Conservation (phyloP, 2,888 invertebrate species). For the Athetis lepigone region DNA sequence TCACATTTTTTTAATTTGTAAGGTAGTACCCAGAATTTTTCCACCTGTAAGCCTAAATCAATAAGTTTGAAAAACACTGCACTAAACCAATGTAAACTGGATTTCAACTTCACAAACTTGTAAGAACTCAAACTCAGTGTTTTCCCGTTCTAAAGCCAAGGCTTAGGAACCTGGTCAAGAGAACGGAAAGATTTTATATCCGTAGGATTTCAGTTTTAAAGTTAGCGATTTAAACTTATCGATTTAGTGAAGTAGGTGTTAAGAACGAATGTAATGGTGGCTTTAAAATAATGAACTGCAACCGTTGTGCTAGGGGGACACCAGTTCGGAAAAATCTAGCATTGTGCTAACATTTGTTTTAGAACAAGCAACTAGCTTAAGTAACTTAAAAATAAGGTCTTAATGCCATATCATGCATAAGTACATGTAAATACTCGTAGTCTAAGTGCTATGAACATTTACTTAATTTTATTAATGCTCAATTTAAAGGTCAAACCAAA, state of each 20-base stretch:
- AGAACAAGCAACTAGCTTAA: no score
- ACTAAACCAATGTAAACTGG: slow-evolving; percentile 26
- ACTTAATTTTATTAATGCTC: no score
- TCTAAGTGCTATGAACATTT: no score
- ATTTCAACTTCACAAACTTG: slow-evolving; percentile 17
- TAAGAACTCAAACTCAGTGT: slow-evolving; percentile 27
- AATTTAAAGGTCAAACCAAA: no score
- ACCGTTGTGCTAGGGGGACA: neutral
- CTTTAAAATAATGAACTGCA: neutral
- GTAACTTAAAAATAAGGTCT: no score
- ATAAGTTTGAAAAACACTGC: no score
- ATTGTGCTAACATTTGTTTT: neutral
- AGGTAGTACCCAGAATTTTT: no score
- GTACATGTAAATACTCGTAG: no score
- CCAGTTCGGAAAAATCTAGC: neutral
- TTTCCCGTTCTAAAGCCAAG: slow-evolving; percentile 28
- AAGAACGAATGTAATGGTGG: neutral
- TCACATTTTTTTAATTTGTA: no score
- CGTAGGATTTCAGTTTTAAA: slow-evolving; percentile 22
- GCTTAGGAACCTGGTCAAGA: slow-evolving; percentile 29
- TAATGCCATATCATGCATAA: no score
- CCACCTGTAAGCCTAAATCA: no score
- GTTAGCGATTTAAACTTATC: neutral
- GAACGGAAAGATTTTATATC: neutral
- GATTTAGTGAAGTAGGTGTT: neutral